A percentile compares a stretch with the other conserved stretches of the same genome.
Conservation (phyloP, 2,888 invertebrate genomes). For the Dolomedes plantarius region DNA sequence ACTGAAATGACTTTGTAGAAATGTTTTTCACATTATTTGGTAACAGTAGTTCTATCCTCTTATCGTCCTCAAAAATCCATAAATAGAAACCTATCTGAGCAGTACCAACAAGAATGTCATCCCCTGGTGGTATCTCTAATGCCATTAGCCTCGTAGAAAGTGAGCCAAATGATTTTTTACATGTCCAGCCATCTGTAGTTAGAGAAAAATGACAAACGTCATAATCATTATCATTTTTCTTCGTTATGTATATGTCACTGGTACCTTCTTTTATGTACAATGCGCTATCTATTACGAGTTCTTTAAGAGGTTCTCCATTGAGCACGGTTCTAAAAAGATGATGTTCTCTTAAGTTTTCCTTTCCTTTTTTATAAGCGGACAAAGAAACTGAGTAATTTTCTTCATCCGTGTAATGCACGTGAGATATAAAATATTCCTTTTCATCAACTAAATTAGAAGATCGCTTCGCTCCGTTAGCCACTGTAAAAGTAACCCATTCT, state of each 20-base stretch:
- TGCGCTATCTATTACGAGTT: conserved; percentile 57
- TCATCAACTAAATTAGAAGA: conserved; percentile 32
- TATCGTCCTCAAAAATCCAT: conserved; percentile 77
- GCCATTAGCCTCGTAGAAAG: conserved; percentile 28
- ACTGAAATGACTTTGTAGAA: conserved; percentile 91
- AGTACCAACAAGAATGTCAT: conserved; percentile 41
- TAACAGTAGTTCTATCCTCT: conserved; percentile 73
- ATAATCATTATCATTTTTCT: conserved; percentile 36
- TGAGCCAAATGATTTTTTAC: conserved; percentile 8
- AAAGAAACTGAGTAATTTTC: conserved; percentile 39
- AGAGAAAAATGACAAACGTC: conserved; percentile 18
- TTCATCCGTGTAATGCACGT: conserved; percentile 34
- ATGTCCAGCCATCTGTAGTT: conserved; percentile 43
- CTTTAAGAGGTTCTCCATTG: conserved; percentile 21
- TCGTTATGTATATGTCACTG: conserved; percentile 40
- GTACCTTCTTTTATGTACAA: conserved; percentile 26
- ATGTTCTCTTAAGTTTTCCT: conserved; percentile 48
- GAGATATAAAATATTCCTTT: conserved; percentile 53
- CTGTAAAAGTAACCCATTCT: conserved; percentile 84
- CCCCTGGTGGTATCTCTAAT: conserved; percentile 36
- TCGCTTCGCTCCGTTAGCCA: conserved; percentile 64
- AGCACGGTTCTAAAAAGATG: conserved; percentile 39
- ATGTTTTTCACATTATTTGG: conserved; percentile 89
- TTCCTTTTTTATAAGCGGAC: conserved; percentile 40
- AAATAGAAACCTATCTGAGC: conserved; percentile 77